These are phyloP conservation scores for Pipistrellus pipistrellus DNA, from an alignment of 2,797 vertebrate genomes.

Conservation along the genomic window DNA sequence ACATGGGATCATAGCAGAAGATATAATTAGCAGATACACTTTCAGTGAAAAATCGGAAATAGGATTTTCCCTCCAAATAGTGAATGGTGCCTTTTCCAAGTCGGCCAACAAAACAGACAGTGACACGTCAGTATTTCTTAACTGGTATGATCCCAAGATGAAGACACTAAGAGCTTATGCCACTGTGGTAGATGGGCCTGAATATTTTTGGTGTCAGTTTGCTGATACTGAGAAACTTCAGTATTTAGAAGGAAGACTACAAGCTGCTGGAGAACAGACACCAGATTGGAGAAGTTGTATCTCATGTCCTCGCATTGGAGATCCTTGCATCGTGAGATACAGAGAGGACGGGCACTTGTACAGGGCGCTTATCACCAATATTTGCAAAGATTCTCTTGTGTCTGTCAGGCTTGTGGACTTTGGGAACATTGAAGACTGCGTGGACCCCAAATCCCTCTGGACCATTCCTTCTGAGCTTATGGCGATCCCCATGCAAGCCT, in stretches of 20 bases:
- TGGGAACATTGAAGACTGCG: slow-evolving; percentile 91
- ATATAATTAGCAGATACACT: slow-evolving; percentile 73
- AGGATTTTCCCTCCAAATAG: slow-evolving; percentile 35
- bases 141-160: slow-evolving; percentile 83
- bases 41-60: slow-evolving; percentile 50
- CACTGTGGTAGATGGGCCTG: slow-evolving; percentile 88
- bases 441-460: slow-evolving; percentile 86
- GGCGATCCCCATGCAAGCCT: slow-evolving; percentile 91
- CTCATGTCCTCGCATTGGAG: slow-evolving; percentile 86
- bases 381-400: slow-evolving; percentile 79
- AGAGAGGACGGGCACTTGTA: slow-evolving; percentile 92
- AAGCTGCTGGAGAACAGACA: slow-evolving; percentile 84
- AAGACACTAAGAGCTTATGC: slow-evolving; percentile 90
- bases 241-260: slow-evolving; percentile 88
- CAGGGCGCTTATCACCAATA: slow-evolving; percentile 90
- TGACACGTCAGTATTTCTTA: slow-evolving; percentile 71
- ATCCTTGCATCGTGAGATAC: slow-evolving; percentile 91
- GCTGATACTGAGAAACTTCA: slow-evolving; percentile 87
- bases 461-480: slow-evolving; percentile 89
- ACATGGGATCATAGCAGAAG: slow-evolving; percentile 86
- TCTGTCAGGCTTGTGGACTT: slow-evolving; percentile 94
- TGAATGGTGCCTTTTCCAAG: not conserved
- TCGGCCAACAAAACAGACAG: not conserved
- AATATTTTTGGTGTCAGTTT: slow-evolving; percentile 94
- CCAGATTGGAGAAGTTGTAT: slow-evolving; percentile 36